These are phyloP conservation scores for Carabus problematicus DNA, from an alignment of 2,888 invertebrate genomes.

Conservation along the genomic window DNA sequence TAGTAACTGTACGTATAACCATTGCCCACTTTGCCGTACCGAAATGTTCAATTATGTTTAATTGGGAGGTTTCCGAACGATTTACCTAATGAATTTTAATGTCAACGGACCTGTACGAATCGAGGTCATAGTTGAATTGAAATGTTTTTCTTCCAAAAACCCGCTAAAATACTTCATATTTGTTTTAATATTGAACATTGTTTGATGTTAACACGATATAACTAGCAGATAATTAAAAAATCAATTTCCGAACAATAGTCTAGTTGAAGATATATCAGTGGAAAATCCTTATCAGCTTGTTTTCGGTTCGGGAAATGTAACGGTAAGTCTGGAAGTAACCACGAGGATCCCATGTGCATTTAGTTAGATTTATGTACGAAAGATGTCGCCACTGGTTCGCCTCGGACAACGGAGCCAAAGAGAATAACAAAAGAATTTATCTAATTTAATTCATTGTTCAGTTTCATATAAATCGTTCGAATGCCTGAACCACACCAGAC, in stretches of 20 bases:
- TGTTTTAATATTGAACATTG: too few relatives aligned
- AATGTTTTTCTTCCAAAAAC: constrained; percentile 10
- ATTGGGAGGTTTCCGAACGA: constrained; percentile 40
- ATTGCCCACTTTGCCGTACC: constrained; percentile 18
- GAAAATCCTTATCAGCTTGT: constrained; percentile 8
- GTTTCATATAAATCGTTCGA: constrained; percentile 3
- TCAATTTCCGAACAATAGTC: too few relatives aligned
- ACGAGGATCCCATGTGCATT: constrained; percentile 11
- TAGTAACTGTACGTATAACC: constrained; percentile 11
- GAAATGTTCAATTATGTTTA: constrained; percentile 41
- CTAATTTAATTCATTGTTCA: constrained; percentile 17
- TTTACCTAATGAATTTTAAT: constrained; percentile 41
- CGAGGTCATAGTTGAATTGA: constrained; percentile 13
- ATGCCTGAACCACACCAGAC: neutral
- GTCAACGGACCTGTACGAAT: constrained; percentile 28
- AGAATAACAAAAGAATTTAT: constrained; percentile 14
- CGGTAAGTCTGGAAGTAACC: constrained; percentile 11
- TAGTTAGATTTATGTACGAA: constrained; percentile 15
- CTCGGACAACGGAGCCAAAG: constrained; percentile 3
- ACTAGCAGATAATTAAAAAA: too few relatives aligned
- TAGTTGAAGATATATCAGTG: constrained; percentile 9
- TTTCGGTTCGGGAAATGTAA: neutral
- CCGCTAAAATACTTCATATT: too few relatives aligned
- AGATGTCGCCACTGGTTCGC: constrained; percentile 17
- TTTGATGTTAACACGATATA: too few relatives aligned